These are phyloP conservation scores for Penaeus japonicus DNA, from an alignment of 1,140 invertebrate genomes.

Conservation along the genomic window DNA sequence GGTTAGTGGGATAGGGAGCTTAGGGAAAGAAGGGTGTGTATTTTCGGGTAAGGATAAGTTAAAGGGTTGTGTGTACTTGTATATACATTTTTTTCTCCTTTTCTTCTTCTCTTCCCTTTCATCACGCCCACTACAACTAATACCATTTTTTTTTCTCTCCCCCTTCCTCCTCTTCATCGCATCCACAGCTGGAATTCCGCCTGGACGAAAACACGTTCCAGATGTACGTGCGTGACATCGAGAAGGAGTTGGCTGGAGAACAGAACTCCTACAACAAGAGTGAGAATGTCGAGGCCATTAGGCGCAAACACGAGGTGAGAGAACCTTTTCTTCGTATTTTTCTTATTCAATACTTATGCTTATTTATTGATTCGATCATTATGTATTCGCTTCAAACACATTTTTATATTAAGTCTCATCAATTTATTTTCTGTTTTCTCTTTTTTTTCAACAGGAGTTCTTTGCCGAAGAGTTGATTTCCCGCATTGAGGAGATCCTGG, in stretches of 20 bases:
- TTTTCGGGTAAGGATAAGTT: too few species aligned
- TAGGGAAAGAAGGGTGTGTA: too few species aligned
- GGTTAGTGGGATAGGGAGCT: too few species aligned
- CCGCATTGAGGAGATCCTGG: slow-evolving; percentile 77
- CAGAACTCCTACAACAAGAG: slow-evolving; percentile 86
- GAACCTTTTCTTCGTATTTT: not conserved
- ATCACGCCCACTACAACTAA: not conserved
- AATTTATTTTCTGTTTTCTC: not conserved
- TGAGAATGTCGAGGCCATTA: slow-evolving; percentile 77
- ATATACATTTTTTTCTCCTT: too few species aligned
- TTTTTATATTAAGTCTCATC: not conserved
- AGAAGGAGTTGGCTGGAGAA: slow-evolving; percentile 85
- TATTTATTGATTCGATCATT: not conserved
- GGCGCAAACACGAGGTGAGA: slow-evolving; percentile 72
- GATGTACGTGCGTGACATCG: slow-evolving; percentile 86
- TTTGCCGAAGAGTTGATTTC: slow-evolving; percentile 52
- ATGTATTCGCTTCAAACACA: not conserved
- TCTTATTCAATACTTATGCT: not conserved
- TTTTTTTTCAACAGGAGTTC: slow-evolving; percentile 41
- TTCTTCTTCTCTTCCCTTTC: not conserved
- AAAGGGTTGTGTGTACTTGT: too few species aligned
- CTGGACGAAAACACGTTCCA: slow-evolving; percentile 85
- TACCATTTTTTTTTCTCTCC: not conserved
- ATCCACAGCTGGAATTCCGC: slow-evolving; percentile 74
- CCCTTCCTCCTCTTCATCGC: not conserved